These are phyloP conservation scores for Ranitomeya variabilis DNA, from an alignment of 2,113 vertebrate species.

Conservation along the genomic window DNA sequence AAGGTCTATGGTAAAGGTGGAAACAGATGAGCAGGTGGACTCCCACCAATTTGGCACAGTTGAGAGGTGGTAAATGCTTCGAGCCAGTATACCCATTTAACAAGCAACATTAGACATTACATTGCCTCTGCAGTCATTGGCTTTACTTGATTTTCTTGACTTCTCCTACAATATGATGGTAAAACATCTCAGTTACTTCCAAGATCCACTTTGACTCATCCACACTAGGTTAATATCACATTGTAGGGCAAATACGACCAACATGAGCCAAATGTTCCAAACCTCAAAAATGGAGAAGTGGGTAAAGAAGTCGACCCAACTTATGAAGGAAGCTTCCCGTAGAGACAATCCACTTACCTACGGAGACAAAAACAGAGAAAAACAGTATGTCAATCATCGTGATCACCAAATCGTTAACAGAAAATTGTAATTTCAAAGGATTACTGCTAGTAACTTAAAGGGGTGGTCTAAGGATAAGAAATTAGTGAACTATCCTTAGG, in stretches of 20 bases:
- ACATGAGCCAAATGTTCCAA: background rate
- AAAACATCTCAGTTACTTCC: background rate
- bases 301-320: background rate
- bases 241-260: background rate
- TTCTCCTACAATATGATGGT: background rate
- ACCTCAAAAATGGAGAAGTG: background rate
- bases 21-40: too few relatives aligned
- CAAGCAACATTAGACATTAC: background rate
- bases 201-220: background rate
- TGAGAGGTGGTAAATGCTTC: too few relatives aligned
- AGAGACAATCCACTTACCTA: constrained; percentile 75
- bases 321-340: too few relatives aligned
- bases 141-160: background rate
- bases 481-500: too few relatives aligned
- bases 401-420: background rate
- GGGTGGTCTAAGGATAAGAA: too few relatives aligned
- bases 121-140: background rate
- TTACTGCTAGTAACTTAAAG: too few relatives aligned
- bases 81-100: background rate
- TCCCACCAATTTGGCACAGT: too few relatives aligned
- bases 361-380: constrained; percentile 52
- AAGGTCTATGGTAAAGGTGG: too few relatives aligned
- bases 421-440: background rate
- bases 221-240: background rate
- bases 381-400: constrained; percentile 24